Evolutionary conservation across 2,113 vertebrate genomes (phyloP).

Genomic region (Scomber colias): DNA sequence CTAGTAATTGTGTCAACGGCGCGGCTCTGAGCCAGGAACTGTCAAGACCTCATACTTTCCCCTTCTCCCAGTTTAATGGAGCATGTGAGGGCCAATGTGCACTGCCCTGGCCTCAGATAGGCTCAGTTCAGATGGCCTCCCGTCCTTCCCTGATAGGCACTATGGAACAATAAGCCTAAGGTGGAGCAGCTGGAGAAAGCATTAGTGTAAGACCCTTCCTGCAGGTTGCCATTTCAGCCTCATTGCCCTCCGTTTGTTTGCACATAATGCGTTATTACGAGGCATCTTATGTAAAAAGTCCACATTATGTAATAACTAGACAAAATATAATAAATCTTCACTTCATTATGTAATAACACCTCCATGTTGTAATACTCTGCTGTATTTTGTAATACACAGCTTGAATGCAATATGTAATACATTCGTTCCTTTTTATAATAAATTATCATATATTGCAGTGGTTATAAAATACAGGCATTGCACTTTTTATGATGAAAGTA

Average conservation of each 20-base stretch:
- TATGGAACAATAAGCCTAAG: conserved; percentile 68
- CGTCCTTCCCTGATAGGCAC: conserved; percentile 50
- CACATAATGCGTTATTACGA: conserved; percentile 12
- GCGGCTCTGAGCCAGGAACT: conserved; percentile 66
- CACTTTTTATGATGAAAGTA: too few relatives aligned
- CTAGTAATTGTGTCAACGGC: conserved; percentile 71
- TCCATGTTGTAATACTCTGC: too few relatives aligned
- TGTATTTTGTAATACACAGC: too few relatives aligned
- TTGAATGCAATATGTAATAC: too few relatives aligned
- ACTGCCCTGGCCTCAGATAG: conserved; percentile 50
- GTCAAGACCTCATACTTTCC: conserved; percentile 68
- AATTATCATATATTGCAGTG: too few relatives aligned
- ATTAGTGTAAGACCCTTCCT: conserved; percentile 71
- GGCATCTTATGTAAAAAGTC: not conserved
- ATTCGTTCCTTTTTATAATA: too few relatives aligned
- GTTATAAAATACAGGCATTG: too few relatives aligned
- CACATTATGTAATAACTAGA: too few relatives aligned
- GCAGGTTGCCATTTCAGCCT: conserved; percentile 68
- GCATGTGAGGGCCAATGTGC: conserved; percentile 71
- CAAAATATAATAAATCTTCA: too few relatives aligned
- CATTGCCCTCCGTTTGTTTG: conserved; percentile 36
- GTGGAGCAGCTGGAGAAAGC: conserved; percentile 77
- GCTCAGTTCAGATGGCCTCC: conserved; percentile 55
- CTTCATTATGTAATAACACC: too few relatives aligned
- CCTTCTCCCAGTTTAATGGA: conserved; percentile 75